Base-by-base conservation (phyloP, 2,888 invertebrate species). In the Rhogogaster chlorosoma region DNA sequence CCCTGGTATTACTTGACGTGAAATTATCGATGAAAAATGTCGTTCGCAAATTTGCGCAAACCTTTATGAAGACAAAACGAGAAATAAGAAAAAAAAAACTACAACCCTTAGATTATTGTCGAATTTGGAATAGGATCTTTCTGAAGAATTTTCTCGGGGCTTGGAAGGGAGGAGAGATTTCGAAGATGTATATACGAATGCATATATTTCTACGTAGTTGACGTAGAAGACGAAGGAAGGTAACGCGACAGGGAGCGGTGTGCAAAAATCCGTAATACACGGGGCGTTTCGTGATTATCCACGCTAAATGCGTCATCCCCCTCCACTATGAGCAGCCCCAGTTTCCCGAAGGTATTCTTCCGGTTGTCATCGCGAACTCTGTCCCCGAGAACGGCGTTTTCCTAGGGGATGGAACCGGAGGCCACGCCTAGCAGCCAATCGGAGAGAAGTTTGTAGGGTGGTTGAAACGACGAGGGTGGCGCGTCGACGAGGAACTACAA, bases 401-500 rank as follows among this genome's bases (percentile, higher is more conserved):
- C 45, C 75, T 42, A 83, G 75, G 85, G 85, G 85, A 85, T 85
- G 85, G 29, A 78, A 67, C 70, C n/a, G 38, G 80, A 70, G 38
- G 84, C 84, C 84, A 78, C 84, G 84, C 84, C 84, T 82, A 26
- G 82, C 53, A 83, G 83, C 85, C 85, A 85, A 85, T 85, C 84
- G 86, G 86, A 83, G 75, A 49, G 82, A 90, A 91, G 88, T 90
- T 88, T 91, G 93, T 93, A 94, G 93, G 89, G 94, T 93, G 90
- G 91, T 91, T 85, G 88, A 89, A 85, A 88, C 88, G 83, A 89
- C 88, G 93, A 92, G 90, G 87, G 94, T 94, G 92, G 93, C 92
- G 89, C 91, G 91, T 90, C 94, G 94, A 90, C 94, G 94, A 92
- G 94, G 94, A 93, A 93, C 94, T 93, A 94, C 94, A 88, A 93